phyloP scores from a whole-genome alignment of 2,113 vertebrate species.

The Pteropus alecto region DNA sequence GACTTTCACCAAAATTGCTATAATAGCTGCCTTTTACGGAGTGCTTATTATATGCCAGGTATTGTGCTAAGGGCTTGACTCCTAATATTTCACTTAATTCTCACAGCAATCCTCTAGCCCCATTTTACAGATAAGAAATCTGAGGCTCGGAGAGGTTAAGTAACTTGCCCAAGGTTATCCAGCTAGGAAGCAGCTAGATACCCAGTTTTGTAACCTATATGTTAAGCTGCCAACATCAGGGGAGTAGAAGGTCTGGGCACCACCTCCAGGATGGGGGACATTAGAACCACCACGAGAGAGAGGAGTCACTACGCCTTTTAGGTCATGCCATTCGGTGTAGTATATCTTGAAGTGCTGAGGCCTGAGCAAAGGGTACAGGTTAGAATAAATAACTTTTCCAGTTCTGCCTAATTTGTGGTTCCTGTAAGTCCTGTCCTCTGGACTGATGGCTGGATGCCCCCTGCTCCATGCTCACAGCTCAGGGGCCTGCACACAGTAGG shows the following conservation, averaged over 20 bases:
- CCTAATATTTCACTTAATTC: not conserved
- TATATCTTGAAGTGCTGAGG: not conserved
- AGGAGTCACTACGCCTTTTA: not conserved
- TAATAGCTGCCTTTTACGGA: not conserved
- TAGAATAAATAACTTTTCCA: not conserved
- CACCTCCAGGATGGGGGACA: not conserved
- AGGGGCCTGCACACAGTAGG: not conserved
- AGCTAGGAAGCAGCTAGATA: not conserved
- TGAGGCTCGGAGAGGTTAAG: not conserved
- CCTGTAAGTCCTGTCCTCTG: not conserved
- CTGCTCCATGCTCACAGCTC: not conserved
- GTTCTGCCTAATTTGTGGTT: not conserved
- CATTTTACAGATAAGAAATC: not conserved
- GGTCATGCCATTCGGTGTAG: not conserved
- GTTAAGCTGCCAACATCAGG: not conserved
- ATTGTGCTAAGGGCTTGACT: not conserved
- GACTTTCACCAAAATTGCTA: not conserved
- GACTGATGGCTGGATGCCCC: not conserved
- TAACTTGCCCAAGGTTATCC: not conserved
- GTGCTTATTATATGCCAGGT: not conserved
- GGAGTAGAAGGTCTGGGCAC: not conserved
- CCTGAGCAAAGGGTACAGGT: not conserved
- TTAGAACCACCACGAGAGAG: not conserved
- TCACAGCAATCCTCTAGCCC: not conserved
- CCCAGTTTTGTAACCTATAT: not conserved